Evolutionary conservation across 2,888 invertebrate genomes (phyloP).

Genomic region (Helicoverpa assulta): DNA sequence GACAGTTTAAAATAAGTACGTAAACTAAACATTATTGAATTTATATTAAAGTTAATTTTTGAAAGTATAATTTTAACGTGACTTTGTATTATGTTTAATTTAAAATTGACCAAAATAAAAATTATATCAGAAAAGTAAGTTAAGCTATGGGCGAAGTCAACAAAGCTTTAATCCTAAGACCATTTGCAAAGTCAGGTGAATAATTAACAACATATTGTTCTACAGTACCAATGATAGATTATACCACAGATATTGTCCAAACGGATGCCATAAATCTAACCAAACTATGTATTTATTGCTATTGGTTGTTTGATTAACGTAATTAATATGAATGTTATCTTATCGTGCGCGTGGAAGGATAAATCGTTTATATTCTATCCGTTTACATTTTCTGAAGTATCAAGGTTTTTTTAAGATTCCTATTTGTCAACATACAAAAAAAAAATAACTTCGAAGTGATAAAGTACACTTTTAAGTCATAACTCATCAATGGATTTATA

Average conservation of each 20-base stretch:
- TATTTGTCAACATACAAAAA: too few relatives aligned
- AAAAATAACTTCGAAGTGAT: too few relatives aligned
- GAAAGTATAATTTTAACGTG: too few relatives aligned
- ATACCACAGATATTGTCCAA: conserved; percentile 42
- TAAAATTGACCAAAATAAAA: too few relatives aligned
- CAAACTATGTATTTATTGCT: conserved; percentile 48
- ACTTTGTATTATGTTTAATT: too few relatives aligned
- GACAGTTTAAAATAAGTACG: conserved; percentile 4
- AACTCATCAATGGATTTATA: too few relatives aligned
- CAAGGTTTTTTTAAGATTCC: conserved; percentile 21
- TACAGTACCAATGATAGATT: conserved; percentile 38
- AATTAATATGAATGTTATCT: conserved; percentile 60
- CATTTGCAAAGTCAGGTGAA: conserved; percentile 23
- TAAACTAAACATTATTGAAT: too few relatives aligned
- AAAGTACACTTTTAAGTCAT: too few relatives aligned
- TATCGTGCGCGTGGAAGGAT: conserved; percentile 52
- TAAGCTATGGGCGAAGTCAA: background rate
- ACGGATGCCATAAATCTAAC: conserved; percentile 56
- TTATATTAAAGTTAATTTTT: too few relatives aligned
- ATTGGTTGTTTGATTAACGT: conserved; percentile 56
- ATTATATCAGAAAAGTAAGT: too few relatives aligned
- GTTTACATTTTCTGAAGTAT: conserved; percentile 25
- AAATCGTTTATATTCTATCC: conserved; percentile 43
- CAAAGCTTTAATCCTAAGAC: background rate
- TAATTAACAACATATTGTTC: conserved; percentile 39